phyloP scores from a whole-genome alignment of 2,797 vertebrate genomes.

The Smutsia gigantea region DNA sequence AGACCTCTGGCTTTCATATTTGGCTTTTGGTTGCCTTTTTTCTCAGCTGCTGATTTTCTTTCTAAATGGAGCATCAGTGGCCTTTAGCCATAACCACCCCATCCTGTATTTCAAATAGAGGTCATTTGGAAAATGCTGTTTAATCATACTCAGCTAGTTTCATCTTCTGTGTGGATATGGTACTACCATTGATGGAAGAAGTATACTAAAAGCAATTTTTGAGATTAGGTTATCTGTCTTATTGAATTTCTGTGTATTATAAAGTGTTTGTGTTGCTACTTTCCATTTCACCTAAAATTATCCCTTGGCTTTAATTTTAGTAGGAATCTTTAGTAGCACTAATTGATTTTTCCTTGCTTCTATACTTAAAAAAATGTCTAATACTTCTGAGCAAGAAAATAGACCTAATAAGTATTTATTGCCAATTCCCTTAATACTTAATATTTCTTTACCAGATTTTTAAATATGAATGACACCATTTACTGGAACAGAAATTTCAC shows the following conservation, averaged over 20 bases:
- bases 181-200: neutral
- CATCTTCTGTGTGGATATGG: neutral
- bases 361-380: conserved; percentile 28
- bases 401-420: conserved; percentile 58
- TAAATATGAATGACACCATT: conserved; percentile 76
- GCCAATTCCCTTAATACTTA: conserved; percentile 74
- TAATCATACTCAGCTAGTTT: neutral
- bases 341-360: conserved; percentile 61
- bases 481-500: conserved; percentile 77
- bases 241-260: conserved; percentile 34
- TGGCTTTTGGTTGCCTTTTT: neutral
- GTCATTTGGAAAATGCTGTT: conserved; percentile 16
- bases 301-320: conserved; percentile 67
- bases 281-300: conserved; percentile 73
- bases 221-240: neutral
- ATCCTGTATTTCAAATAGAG: neutral
- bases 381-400: conserved; percentile 29
- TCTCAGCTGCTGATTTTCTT: neutral
- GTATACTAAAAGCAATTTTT: neutral
- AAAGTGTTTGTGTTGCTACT: conserved; percentile 62
- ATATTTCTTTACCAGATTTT: conserved; percentile 76
- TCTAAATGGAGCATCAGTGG: neutral
- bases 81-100: neutral
- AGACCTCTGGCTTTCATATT: neutral
- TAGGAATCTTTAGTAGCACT: neutral